phyloP scores from a whole-genome alignment of 2,113 vertebrate genomes.

The Picathartes gymnocephalus region DNA sequence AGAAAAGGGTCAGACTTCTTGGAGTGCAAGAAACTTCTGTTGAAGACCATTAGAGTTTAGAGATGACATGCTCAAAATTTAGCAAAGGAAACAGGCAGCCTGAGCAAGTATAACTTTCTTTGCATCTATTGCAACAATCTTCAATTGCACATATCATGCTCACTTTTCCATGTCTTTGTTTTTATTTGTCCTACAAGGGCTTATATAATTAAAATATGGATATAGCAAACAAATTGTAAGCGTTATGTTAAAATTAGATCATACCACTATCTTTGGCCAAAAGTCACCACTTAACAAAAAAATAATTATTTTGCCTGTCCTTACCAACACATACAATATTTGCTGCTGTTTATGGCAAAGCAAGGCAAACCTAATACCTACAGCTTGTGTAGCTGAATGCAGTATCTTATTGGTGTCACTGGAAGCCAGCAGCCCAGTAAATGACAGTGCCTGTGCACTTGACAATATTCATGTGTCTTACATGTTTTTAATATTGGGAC shows the following conservation, averaged over 20 bases:
- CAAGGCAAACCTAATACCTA: neutral
- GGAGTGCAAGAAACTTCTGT: neutral
- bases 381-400: neutral
- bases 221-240: neutral
- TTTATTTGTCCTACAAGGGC: neutral
- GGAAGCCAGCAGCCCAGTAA: neutral
- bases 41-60: neutral
- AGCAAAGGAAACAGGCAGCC: neutral
- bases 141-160: neutral
- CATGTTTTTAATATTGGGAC: neutral
- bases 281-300: neutral
- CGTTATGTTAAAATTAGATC: neutral
- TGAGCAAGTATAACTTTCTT: neutral
- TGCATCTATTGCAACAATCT: neutral
- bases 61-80: neutral
- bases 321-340: neutral
- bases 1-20: neutral
- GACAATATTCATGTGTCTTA: neutral
- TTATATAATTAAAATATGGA: neutral
- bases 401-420: neutral
- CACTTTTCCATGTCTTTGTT: neutral
- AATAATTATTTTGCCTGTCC: neutral
- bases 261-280: neutral
- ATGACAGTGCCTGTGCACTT: neutral
- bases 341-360: neutral